phyloP scores from a whole-genome alignment of 2,113 vertebrate genomes.

The Isichthys henryi region DNA sequence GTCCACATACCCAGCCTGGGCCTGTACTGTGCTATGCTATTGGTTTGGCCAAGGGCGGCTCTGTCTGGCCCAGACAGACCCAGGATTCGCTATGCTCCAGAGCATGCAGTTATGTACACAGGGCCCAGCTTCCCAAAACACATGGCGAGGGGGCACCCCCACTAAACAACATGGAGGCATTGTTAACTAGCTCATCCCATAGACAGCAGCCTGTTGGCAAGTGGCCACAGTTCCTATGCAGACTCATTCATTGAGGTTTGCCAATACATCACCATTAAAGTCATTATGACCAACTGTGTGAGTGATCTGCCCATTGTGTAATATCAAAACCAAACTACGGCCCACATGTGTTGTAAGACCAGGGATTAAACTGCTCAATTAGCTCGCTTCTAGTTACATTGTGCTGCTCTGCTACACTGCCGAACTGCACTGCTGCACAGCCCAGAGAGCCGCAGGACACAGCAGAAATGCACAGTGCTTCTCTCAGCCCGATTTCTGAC shows the following conservation, averaged over 20 bases:
- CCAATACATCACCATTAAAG: neutral
- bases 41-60: neutral
- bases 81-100: neutral
- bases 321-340: neutral
- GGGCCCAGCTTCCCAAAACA: neutral
- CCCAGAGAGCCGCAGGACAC: slow-evolving; percentile 18
- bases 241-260: neutral
- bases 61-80: neutral
- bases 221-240: neutral
- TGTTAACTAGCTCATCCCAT: neutral
- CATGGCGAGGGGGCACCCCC: neutral
- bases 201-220: neutral
- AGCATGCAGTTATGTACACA: neutral
- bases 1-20: neutral
- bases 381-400: neutral
- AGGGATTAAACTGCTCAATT: neutral
- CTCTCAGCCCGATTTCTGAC: slow-evolving; percentile 38
- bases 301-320: neutral
- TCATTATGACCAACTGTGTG: neutral
- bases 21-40: neutral
- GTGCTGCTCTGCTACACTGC: neutral
- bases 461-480: slow-evolving; percentile 24
- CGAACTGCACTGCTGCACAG: slow-evolving; percentile 20
- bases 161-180: neutral
- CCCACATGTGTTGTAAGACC: neutral